These are phyloP conservation scores for Coregonus ussuriensis DNA, from an alignment of 2,797 vertebrate genomes.

Conservation along the genomic window DNA sequence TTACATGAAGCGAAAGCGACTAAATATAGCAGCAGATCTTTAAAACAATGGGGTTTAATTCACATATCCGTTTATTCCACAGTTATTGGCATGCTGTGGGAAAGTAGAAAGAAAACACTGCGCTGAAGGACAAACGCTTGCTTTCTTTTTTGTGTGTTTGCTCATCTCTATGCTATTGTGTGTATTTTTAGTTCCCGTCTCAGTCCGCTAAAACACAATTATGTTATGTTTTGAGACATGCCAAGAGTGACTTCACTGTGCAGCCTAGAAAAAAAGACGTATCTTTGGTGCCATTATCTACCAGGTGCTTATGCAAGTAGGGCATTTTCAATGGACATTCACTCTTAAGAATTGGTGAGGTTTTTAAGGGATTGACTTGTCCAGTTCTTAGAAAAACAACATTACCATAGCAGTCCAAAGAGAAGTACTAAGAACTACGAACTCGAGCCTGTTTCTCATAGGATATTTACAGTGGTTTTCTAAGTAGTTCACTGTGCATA, in stretches of 20 bases:
- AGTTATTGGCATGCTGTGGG: slow-evolving; percentile 69
- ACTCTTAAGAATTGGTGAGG: not conserved
- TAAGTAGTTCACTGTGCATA: not conserved
- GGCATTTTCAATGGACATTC: not conserved
- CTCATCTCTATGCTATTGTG: slow-evolving; percentile 79
- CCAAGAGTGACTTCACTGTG: slow-evolving; percentile 63
- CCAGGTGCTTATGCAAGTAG: slow-evolving; percentile 17
- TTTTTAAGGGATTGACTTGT: not conserved
- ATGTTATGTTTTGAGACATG: slow-evolving; percentile 72
- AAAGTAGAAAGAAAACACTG: slow-evolving; percentile 68
- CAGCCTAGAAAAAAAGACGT: slow-evolving; percentile 34
- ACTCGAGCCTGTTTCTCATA: not conserved
- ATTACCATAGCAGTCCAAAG: not conserved
- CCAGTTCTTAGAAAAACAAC: not conserved
- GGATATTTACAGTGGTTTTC: not conserved
- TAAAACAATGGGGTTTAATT: slow-evolving; percentile 81
- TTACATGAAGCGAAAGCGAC: slow-evolving; percentile 45
- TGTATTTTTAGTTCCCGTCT: slow-evolving; percentile 79
- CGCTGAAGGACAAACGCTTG: slow-evolving; percentile 74
- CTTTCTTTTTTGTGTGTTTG: slow-evolving; percentile 60
- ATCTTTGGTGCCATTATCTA: not conserved
- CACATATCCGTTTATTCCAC: slow-evolving; percentile 79
- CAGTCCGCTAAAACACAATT: slow-evolving; percentile 73
- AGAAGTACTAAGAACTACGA: not conserved
- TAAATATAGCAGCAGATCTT: slow-evolving; percentile 76